Conservation (phyloP, 2,888 invertebrate genomes). For the Campoplex nolae region DNA sequence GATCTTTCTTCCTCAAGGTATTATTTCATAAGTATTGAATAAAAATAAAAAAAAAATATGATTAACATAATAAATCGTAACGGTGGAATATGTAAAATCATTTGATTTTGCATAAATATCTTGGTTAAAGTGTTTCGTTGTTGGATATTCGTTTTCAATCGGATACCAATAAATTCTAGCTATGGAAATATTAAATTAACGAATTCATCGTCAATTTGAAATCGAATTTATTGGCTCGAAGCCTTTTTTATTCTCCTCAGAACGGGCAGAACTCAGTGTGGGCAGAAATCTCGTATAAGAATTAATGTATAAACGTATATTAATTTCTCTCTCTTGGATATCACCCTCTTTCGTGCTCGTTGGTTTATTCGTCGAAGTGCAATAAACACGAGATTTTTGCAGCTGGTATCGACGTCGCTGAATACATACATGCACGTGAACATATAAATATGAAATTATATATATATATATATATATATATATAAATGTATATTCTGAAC, state of each 20-base stretch:
- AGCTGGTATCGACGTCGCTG: slow-evolving; percentile 70
- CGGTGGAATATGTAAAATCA: neutral
- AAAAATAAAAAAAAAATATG: neutral
- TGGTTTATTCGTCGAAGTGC: slow-evolving; percentile 61
- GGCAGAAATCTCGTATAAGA: neutral
- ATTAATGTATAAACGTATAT: slow-evolving; percentile 46
- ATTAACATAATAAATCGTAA: neutral
- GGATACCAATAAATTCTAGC: neutral
- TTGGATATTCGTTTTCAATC: neutral
- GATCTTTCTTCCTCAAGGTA: neutral
- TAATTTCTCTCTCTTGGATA: slow-evolving; percentile 53
- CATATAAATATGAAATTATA: slow-evolving; percentile 13
- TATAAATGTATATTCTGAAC: slow-evolving; percentile 12
- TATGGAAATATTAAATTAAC: neutral
- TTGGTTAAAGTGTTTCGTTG: neutral
- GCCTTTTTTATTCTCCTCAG: neutral
- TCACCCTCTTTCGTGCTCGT: slow-evolving; percentile 43
- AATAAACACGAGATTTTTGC: slow-evolving; percentile 75
- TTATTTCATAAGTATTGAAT: neutral
- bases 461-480: neutral
- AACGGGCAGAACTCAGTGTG: neutral
- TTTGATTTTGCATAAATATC: neutral
- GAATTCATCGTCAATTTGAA: neutral
- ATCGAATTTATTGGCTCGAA: neutral
- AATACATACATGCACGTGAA: neutral